A percentile compares a stretch with the other conserved stretches of the same genome.
phyloP scores from a whole-genome alignment of 2,888 invertebrate species.

The Mystacides longicornis region DNA sequence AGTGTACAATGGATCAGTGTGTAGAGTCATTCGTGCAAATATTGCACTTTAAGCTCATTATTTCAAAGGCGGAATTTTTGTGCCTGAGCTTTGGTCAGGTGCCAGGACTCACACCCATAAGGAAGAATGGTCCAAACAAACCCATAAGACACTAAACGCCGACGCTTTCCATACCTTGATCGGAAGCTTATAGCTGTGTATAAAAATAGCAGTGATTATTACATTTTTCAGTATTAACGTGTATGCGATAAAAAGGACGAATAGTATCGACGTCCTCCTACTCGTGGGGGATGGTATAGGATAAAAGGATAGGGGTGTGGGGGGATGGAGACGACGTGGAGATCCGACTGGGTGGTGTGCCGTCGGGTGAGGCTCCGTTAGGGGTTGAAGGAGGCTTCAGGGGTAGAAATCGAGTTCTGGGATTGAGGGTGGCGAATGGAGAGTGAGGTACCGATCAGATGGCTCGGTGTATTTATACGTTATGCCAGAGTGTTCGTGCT shows the following conservation, averaged over 20 bases:
- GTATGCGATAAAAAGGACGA: conserved; percentile 22
- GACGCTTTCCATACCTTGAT: too few relatives aligned
- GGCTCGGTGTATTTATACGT: too few relatives aligned
- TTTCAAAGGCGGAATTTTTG: too few relatives aligned
- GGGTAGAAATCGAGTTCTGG: conserved; percentile 2
- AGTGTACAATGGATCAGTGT: too few relatives aligned
- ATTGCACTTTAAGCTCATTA: too few relatives aligned
- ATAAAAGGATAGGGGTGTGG: not conserved
- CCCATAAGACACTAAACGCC: too few relatives aligned
- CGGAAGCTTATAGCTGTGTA: not conserved
- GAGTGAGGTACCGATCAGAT: not conserved
- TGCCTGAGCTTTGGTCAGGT: too few relatives aligned
- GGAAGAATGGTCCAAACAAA: too few relatives aligned
- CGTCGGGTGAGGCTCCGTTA: not conserved
- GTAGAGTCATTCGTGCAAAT: too few relatives aligned
- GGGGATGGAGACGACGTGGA: not conserved
- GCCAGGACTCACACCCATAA: too few relatives aligned
- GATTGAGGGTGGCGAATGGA: not conserved
- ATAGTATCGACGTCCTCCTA: conserved; percentile 18
- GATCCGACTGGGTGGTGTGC: not conserved
- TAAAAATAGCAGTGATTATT: not conserved
- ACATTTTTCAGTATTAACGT: not conserved
- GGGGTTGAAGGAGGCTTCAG: not conserved
- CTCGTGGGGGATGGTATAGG: not conserved
- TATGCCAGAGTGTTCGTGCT: too few relatives aligned